Base-by-base conservation (phyloP, 2,113 vertebrate species). In the Scomber colias region DNA sequence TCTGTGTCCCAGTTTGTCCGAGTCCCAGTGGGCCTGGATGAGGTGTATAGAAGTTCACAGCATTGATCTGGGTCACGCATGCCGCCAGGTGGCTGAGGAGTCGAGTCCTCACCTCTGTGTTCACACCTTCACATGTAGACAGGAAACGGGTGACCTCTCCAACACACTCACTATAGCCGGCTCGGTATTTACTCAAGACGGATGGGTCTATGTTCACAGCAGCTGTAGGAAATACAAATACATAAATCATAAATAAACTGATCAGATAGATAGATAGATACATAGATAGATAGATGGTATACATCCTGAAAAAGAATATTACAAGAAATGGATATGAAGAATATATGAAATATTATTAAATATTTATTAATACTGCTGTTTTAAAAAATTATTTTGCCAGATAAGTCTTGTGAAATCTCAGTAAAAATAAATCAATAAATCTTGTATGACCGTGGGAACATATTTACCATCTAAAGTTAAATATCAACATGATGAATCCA, bases 101-200 rank as follows among this genome's bases (percentile, higher is more conserved):
- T 49, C 95, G 95, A 21, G 96, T 97, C 86, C 97, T 96, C 88
- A 97, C 96, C 71, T 99, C 97, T 0, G 96, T 90, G 94, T 96
- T 97, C 68, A 97, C 96, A 0, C 97, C 97, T 90, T 99, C 97
- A 17, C 96, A 97, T 17, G 97, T 97, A 87, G 98, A 99, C 79
- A 99, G 95, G 93, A 99, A 99, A 54, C 96, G 97, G 0, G 97
- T 99, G 89, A 99, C 97, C 82, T 99, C 98, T 0, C 96, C 97
- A 77, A 98, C 95, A 87, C 98, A 99, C 91, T 98, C 98, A 2
- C 95, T 97, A 95, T 98, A 99, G 45, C 98, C 97, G 0, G 97
- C 97, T 15, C 97, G 92, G 95, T 99, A 99, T 89, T 98, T 98
- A 74, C 96, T 95, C 92, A 98, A 86, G 51, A 97, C 92, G 0